phyloP scores from a whole-genome alignment of 2,113 vertebrate species.

The Pseudorectes ferrugineus region DNA sequence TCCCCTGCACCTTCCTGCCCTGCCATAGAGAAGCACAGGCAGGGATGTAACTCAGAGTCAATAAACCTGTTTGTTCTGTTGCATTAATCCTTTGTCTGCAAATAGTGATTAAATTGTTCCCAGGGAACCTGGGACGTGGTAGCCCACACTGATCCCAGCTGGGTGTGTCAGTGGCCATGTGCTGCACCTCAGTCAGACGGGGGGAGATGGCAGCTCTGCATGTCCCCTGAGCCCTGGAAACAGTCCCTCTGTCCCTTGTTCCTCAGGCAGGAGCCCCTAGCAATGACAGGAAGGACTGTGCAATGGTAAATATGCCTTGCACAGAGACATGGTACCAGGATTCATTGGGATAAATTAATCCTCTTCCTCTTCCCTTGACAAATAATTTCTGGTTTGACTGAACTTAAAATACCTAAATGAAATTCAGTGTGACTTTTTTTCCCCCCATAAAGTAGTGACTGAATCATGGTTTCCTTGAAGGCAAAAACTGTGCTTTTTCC shows the following conservation, averaged over 20 bases:
- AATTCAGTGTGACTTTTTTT: not conserved
- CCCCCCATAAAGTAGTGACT: not conserved
- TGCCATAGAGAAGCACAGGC: not conserved
- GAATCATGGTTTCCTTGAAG: not conserved
- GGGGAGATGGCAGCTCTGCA: not conserved
- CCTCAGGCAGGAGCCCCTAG: not conserved
- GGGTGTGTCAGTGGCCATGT: accelerated
- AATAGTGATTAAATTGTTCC: not conserved
- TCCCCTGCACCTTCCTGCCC: too few relatives aligned
- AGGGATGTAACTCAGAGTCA: not conserved
- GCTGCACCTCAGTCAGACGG: accelerated
- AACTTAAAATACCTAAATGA: conserved; percentile 6
- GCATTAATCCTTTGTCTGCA: not conserved
- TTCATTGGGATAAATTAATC: not conserved
- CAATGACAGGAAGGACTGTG: not conserved
- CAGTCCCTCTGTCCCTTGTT: not conserved
- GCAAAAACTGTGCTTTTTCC: not conserved
- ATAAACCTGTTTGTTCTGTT: not conserved
- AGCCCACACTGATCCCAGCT: not conserved
- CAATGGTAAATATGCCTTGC: not conserved
- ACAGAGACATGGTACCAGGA: not conserved
- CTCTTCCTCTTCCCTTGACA: not conserved
- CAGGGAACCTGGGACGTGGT: not conserved
- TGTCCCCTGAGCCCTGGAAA: accelerated
- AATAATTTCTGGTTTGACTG: not conserved